Evolutionary conservation across 2,797 vertebrate species (phyloP).

Genomic region (Macropus fuliginosus): DNA sequence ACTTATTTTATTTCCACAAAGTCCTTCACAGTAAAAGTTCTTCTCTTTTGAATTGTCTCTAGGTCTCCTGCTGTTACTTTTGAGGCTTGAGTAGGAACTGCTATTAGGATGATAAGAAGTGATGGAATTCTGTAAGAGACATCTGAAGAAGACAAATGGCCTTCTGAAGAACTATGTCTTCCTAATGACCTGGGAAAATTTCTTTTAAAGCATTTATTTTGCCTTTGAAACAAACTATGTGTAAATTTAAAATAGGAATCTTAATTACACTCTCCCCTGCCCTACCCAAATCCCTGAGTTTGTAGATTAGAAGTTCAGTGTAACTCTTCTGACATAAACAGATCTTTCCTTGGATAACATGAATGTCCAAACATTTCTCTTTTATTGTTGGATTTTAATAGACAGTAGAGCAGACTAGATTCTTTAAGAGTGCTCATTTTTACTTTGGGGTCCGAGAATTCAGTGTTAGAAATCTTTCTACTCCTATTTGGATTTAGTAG

Average conservation of each 20-base stretch:
- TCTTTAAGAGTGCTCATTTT: slow-evolving; percentile 55
- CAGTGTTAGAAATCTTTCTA: slow-evolving; percentile 47
- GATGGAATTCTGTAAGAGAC: background rate
- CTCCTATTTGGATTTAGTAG: slow-evolving; percentile 15
- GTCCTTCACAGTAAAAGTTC: slow-evolving; percentile 22
- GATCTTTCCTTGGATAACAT: slow-evolving; percentile 39
- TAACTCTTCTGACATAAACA: slow-evolving; percentile 51
- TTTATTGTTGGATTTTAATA: slow-evolving; percentile 43
- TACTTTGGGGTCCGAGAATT: slow-evolving; percentile 33
- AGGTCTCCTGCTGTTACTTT: background rate
- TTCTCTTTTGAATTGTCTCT: background rate
- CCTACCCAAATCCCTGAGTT: background rate
- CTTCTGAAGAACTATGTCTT: background rate
- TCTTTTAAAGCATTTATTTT: background rate
- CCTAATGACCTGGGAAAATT: background rate
- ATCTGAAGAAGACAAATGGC: background rate
- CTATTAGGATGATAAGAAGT: background rate
- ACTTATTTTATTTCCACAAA: background rate
- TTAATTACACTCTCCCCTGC: background rate
- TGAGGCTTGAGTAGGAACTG: background rate
- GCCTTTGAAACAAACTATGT: background rate
- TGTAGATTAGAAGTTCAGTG: slow-evolving; percentile 2
- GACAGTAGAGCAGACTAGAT: slow-evolving; percentile 22
- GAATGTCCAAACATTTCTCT: slow-evolving; percentile 40
- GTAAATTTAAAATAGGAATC: slow-evolving; percentile 9